phyloP scores from a whole-genome alignment of 2,888 invertebrate species.

The Cerastis rubricosa region DNA sequence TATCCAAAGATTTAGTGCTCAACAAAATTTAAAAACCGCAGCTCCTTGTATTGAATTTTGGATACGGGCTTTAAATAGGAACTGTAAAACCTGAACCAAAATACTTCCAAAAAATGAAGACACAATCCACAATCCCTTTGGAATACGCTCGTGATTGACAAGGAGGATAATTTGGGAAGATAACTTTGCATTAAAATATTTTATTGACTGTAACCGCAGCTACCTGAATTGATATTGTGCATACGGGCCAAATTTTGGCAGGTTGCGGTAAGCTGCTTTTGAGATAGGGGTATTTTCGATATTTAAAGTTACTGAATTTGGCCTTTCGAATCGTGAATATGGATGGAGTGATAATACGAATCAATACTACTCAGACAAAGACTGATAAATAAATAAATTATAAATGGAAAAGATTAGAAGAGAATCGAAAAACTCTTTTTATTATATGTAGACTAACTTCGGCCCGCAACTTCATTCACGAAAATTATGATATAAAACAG shows the following conservation, averaged over 20 bases:
- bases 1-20: conserved; percentile 36
- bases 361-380: neutral
- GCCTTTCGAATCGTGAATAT: neutral
- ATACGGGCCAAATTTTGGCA: conserved; percentile 80
- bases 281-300: conserved; percentile 21
- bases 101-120: conserved; percentile 22
- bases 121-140: conserved; percentile 13
- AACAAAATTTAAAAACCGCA: conserved; percentile 57
- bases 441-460: too few relatives aligned
- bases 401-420: neutral
- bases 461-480: too few relatives aligned
- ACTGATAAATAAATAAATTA: neutral
- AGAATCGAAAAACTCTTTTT: too few relatives aligned
- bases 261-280: conserved; percentile 39
- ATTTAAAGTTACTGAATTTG: conserved; percentile 2
- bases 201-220: conserved; percentile 72
- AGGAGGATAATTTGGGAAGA: conserved; percentile 32
- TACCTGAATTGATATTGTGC: conserved; percentile 78
- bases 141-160: conserved; percentile 53
- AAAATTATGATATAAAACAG: too few relatives aligned
- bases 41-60: conserved; percentile 64
- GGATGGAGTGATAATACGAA: neutral
- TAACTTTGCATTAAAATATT: conserved; percentile 40
- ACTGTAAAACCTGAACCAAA: conserved; percentile 24
- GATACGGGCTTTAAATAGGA: conserved; percentile 57